Conservation (phyloP, 2,888 invertebrate genomes). For the Ceramica pisi region DNA sequence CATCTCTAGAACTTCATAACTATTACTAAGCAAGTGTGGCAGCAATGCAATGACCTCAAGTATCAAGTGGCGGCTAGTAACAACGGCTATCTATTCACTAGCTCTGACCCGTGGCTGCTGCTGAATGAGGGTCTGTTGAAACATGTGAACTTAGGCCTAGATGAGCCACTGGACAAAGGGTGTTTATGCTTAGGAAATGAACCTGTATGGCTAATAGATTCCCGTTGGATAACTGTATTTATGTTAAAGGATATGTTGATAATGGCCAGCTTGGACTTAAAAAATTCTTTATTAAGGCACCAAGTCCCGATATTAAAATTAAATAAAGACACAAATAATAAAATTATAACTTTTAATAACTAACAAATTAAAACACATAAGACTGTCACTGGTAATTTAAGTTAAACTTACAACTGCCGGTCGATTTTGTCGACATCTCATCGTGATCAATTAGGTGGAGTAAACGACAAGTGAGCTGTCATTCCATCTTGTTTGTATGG, state of each 20-base stretch:
- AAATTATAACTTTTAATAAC: no score
- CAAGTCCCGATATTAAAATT: no score
- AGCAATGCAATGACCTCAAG: slow-evolving; percentile 44
- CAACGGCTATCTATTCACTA: slow-evolving; percentile 55
- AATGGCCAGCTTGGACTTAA: no score
- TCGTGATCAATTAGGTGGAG: no score
- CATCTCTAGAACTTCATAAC: neutral
- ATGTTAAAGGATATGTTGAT: neutral
- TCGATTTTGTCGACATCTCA: no score
- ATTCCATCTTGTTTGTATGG: no score
- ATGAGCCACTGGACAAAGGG: slow-evolving; percentile 26
- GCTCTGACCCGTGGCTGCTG: slow-evolving; percentile 22
- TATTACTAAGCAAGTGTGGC: slow-evolving; percentile 8
- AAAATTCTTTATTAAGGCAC: no score
- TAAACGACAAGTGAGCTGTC: no score
- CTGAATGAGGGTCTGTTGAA: slow-evolving; percentile 47
- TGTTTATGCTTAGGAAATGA: slow-evolving; percentile 20
- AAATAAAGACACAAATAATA: no score
- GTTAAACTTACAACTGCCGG: no score
- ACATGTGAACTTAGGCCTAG: slow-evolving; percentile 55
- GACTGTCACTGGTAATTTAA: no score
- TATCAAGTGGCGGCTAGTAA: slow-evolving; percentile 48
- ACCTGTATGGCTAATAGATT: neutral
- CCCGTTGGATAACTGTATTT: neutral
- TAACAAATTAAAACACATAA: no score